Base-by-base conservation (phyloP, 92 coral and sea anemone genomes). In the Porites rus region DNA sequence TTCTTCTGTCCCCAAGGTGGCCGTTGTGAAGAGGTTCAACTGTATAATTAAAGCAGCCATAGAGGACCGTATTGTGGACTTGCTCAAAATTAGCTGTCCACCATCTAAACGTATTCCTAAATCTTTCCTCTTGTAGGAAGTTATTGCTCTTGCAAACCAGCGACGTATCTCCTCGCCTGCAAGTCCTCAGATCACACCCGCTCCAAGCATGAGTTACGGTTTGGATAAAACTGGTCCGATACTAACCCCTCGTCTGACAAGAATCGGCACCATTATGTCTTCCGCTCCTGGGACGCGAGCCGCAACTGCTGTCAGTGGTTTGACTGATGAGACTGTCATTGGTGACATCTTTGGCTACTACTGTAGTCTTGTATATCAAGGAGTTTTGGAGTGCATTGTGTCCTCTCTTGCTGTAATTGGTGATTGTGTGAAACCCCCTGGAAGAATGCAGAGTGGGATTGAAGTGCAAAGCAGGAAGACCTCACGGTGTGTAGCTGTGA, bases 311-410 rank as follows among this genome's bases (percentile, higher is more conserved):
- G 94, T 97, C 64, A 97, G 99, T 78, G 99, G 99, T 58, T 86
- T 97, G 68, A 95, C 99, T 67, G 99, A 97, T 65, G 99, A 97
- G 91, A 90, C 97, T 43, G 94, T 97, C 60, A 94, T 95, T 74
- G 98, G 98, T 21, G 99, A 97, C 72, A 97, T 97, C 54, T 97
- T 95, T 77, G 96, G 98, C 51, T 95, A 95, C 81, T 97, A 95
- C 78, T 97, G 99, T 72, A 89, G 99, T 75, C 66, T 95, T 77
- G 99, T 96, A 19, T 96, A 93, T 79, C 88, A 90, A 56, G 96
- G 96, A 28, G 94, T 97, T 13, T 88, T 97, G 83, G 88, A 92
- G 59, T 83, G 90, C 24, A 91, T 95, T 61, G 80, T 90, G 18
- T 91, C 93, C 19, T 97, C 99, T 59, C 85, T 97, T 17, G 83